Percentiles rank a stretch among this genome's conserved stretches.
Evolutionary conservation across 2,797 vertebrate genomes (phyloP).

Genomic region (Epinephelus malabaricus): DNA sequence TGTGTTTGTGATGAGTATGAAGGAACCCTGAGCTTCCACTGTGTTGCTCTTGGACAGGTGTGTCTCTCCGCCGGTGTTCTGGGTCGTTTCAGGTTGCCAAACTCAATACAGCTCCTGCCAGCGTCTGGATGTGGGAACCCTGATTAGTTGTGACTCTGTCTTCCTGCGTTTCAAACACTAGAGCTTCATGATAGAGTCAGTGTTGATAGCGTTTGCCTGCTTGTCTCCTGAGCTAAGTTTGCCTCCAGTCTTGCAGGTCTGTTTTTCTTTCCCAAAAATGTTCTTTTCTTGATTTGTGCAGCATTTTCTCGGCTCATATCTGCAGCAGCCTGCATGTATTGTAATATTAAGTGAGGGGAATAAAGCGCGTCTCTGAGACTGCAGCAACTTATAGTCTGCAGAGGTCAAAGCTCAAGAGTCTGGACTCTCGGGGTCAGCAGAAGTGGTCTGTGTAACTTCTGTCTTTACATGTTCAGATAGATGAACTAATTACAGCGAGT

Average conservation of each 20-base stretch:
- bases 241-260: neutral
- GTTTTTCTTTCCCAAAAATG: neutral
- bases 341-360: slow-evolving; percentile 12
- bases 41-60: slow-evolving; percentile 61
- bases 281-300: neutral
- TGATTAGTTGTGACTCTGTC: slow-evolving; percentile 71
- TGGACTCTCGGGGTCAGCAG: slow-evolving; percentile 45
- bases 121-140: slow-evolving; percentile 54
- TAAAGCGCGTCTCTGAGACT: slow-evolving; percentile 8
- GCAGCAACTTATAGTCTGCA: slow-evolving; percentile 35
- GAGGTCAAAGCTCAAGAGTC: slow-evolving; percentile 47
- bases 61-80: slow-evolving; percentile 61
- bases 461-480: slow-evolving; percentile 71
- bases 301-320: neutral
- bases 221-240: slow-evolving; percentile 20
- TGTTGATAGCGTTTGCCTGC: slow-evolving; percentile 38
- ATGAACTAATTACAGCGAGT: slow-evolving; percentile 76
- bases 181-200: slow-evolving; percentile 28
- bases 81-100: slow-evolving; percentile 66
- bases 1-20: slow-evolving; percentile 47
- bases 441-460: slow-evolving; percentile 50
- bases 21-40: slow-evolving; percentile 34
- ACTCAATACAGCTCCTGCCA: slow-evolving; percentile 65
- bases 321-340: neutral
- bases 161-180: slow-evolving; percentile 56